phyloP scores from a whole-genome alignment of 2,888 invertebrate genomes.

The Eubasilissa splendida region DNA sequence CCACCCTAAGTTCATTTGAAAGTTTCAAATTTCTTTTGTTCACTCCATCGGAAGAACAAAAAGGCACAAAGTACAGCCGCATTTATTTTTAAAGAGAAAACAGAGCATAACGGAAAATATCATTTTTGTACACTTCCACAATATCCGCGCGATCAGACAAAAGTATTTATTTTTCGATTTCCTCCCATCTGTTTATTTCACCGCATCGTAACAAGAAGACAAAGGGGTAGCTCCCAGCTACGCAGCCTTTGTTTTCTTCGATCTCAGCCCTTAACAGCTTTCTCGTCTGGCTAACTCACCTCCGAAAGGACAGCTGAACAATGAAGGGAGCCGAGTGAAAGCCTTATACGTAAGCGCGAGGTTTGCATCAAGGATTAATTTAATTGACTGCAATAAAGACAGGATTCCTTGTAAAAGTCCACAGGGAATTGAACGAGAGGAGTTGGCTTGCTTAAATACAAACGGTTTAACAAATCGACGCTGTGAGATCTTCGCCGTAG shows the following conservation, averaged over 20 bases:
- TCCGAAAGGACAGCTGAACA: not conserved
- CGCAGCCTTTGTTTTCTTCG: not conserved
- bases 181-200: not conserved
- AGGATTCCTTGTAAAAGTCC: not conserved
- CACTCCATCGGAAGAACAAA: not conserved
- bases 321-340: not conserved
- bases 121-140: not conserved
- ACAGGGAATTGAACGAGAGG: not conserved
- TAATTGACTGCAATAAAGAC: slow-evolving; percentile 27
- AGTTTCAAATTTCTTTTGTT: slow-evolving; percentile 14
- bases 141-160: not conserved
- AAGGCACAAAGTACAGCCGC: not conserved
- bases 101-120: not conserved
- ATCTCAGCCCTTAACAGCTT: not conserved
- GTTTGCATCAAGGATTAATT: slow-evolving; percentile 29
- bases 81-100: not conserved
- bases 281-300: not conserved
- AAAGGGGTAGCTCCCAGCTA: not conserved
- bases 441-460: not conserved
- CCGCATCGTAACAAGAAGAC: not conserved
- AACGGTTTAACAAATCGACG: slow-evolving; percentile 18
- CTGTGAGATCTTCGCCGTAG: not conserved
- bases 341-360: not conserved
- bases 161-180: slow-evolving; percentile 17
- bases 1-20: not conserved